phyloP scores from a whole-genome alignment of 1,140 invertebrate genomes.

The Notospermus geniculatus region DNA sequence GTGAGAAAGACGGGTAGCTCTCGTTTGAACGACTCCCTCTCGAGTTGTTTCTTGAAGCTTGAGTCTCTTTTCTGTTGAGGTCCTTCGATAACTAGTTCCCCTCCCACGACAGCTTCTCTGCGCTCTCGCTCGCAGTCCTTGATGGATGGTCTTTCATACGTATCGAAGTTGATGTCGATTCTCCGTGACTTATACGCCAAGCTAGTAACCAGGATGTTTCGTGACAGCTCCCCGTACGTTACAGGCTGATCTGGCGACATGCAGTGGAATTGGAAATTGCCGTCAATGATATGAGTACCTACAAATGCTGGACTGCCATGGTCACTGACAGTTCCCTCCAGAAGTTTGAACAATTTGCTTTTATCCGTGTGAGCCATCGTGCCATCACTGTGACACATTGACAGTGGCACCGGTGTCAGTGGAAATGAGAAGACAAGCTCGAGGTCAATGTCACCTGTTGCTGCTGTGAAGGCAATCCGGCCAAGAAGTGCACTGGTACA shows the following conservation, averaged over 20 bases:
- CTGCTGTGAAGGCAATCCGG: background rate
- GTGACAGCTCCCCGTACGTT: background rate
- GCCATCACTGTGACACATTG: background rate
- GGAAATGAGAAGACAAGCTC: background rate
- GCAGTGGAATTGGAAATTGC: background rate
- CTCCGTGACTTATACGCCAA: constrained; percentile 2
- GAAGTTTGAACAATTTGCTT: background rate
- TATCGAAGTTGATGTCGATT: constrained; percentile 3
- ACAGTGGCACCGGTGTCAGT: background rate
- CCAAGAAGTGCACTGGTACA: background rate
- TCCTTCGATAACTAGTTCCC: constrained; percentile 1
- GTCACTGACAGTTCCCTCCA: background rate
- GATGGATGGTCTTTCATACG: no score
- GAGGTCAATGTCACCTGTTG: background rate
- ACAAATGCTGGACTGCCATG: background rate
- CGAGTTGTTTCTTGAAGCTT: constrained; percentile 5
- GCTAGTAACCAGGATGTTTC: background rate
- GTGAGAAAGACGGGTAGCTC: constrained; percentile 2
- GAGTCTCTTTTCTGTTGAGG: constrained; percentile 3
- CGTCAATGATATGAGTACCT: background rate
- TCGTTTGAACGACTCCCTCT: constrained; percentile 3
- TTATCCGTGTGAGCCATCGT: background rate
- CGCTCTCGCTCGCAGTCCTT: constrained; percentile 2
- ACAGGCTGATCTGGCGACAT: background rate
- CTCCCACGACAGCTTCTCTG: constrained; percentile 3